Conservation (phyloP, 2,797 vertebrate species). For the Takifugu ocellatus region DNA sequence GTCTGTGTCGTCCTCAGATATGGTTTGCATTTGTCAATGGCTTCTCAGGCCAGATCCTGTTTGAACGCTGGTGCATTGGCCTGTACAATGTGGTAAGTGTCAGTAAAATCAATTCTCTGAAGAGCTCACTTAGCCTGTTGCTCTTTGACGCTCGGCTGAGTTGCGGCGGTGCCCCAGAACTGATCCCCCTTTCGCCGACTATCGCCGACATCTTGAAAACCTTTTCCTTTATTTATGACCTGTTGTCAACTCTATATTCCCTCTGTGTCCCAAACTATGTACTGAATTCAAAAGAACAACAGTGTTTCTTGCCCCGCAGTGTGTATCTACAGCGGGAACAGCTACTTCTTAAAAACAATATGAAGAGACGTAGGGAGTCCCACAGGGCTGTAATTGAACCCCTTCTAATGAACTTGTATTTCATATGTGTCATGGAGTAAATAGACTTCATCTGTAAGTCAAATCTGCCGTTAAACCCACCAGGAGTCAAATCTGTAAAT, state of each 20-base stretch:
- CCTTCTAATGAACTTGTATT: constrained; percentile 71
- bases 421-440: constrained; percentile 64
- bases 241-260: constrained; percentile 69
- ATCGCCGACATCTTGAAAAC: constrained; percentile 71
- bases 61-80: constrained; percentile 98
- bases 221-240: constrained; percentile 72
- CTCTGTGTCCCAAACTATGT: constrained; percentile 70
- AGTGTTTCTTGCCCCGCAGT: constrained; percentile 60
- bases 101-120: constrained; percentile 37
- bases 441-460: constrained; percentile 31
- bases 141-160: constrained; percentile 49
- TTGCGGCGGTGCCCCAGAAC: constrained; percentile 51
- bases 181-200: constrained; percentile 58
- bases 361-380: constrained; percentile 62
- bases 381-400: constrained; percentile 62
- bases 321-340: constrained; percentile 51
- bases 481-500: constrained; percentile 38
- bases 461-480: constrained; percentile 28
- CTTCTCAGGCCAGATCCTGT: constrained; percentile 98
- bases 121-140: constrained; percentile 34
- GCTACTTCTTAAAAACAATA: constrained; percentile 59
- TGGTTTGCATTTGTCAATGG: constrained; percentile 99
- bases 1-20: constrained; percentile 77
- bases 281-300: constrained; percentile 75
- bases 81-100: constrained; percentile 98